Evolutionary conservation across 2,113 vertebrate species (phyloP).

Genomic region (Seriola quinqueradiata): DNA sequence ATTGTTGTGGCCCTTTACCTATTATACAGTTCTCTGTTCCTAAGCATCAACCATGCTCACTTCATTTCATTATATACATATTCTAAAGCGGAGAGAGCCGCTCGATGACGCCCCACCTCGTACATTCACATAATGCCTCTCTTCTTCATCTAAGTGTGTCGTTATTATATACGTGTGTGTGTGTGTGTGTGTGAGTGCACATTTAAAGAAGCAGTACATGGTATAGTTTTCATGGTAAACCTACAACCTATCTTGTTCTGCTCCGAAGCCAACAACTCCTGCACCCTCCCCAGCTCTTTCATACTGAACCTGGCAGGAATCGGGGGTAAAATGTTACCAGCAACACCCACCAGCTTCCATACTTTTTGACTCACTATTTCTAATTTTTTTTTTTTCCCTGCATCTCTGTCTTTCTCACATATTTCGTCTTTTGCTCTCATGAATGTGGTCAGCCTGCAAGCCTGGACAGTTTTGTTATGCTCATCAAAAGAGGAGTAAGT

Average conservation of each 20-base stretch:
- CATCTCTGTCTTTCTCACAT: not conserved
- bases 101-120: not conserved
- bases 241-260: slow-evolving; percentile 41
- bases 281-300: slow-evolving; percentile 10
- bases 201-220: not conserved
- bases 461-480: not conserved
- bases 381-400: not conserved
- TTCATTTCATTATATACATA: slow-evolving; percentile 24
- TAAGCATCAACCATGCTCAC: not conserved
- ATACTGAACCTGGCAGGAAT: slow-evolving; percentile 21
- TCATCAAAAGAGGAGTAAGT: slow-evolving; percentile 16
- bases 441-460: not conserved
- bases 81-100: slow-evolving; percentile 1
- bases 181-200: not conserved
- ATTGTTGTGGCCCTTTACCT: not conserved
- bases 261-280: slow-evolving; percentile 34
- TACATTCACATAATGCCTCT: not conserved
- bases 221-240: slow-evolving; percentile 28
- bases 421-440: slow-evolving; percentile 2
- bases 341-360: too few relatives aligned
- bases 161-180: not conserved
- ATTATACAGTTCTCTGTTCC: not conserved
- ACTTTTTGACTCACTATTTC: slow-evolving; percentile 3
- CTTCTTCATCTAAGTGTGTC: not conserved
- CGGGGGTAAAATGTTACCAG: not conserved